Percentiles rank a stretch among this genome's conserved stretches.
Conservation (phyloP, 1,140 invertebrate genomes). For the Drosophila melanogaster region Release_6_plus_ISO1_MT NT_033777.3:11885001-11885500, state of each 20-base stretch:
- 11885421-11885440: slow-evolving; percentile 90
- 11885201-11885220: slow-evolving; percentile 89
- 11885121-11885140: slow-evolving; percentile 31
- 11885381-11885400: background rate
- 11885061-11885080: slow-evolving; percentile 89
- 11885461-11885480: slow-evolving; percentile 88
- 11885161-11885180: slow-evolving; percentile 74
- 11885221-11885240: slow-evolving; percentile 82
- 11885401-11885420: slow-evolving; percentile 66
- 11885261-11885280: slow-evolving; percentile 42
- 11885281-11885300: slow-evolving; percentile 85
- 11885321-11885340: slow-evolving; percentile 88
- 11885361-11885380: background rate
- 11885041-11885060: slow-evolving; percentile 89
- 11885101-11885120: slow-evolving; percentile 58
- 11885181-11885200: slow-evolving; percentile 92
- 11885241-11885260: slow-evolving; percentile 83
- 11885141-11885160: background rate
- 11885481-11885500: slow-evolving; percentile 66
- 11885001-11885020: slow-evolving; percentile 91
- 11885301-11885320: slow-evolving; percentile 89
- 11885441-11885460: slow-evolving; percentile 88
- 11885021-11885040: slow-evolving; percentile 89
- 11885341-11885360: slow-evolving; percentile 85
- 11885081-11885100: slow-evolving; percentile 88